Evolutionary conservation across 2,888 invertebrate species (phyloP), one percentile per base, ranked within the genome.

Genomic region (Ariolimax columbianus): DNA sequence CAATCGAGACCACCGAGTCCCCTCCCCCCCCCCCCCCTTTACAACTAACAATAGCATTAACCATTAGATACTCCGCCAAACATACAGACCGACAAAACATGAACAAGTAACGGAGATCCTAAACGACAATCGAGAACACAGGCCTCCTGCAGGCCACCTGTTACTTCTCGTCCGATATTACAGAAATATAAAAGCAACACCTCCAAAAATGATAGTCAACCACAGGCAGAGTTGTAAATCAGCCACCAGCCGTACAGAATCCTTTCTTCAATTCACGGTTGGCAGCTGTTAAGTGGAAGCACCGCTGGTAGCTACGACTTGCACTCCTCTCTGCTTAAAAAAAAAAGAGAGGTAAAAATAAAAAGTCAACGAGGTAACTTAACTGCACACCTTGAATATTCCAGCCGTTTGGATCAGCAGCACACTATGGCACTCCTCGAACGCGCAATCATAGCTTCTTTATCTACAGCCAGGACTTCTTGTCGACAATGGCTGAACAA

Each of bases 341-440:
- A n/a, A n/a, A n/a, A n/a, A n/a, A n/a, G n/a, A n/a, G n/a, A n/a
- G n/a, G n/a, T n/a, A n/a, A n/a, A n/a, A n/a, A 55, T 23, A 55
- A 17, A 63, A 63, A 1, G 63, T 30, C 63, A 23, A 30, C 11
- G 23, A 33, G 14, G 66, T 33, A 33, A 66, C 38, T 14, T 38
- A 30, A 23, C 38, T 38, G 43, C 33, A 43, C 36, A 66, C 66
- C 17, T 26, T 26, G 40, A 30, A n/a, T 17, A 43, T 14, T 17
- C 23, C 9, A 2, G 9, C 63, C 2, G n/a, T 63, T 63, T 63
- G 63, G n/a, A 63, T 55, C 51, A 63, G n/a, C 63, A 63, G 63
- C 63, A 63, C 63, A n/a, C 63, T 63, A 63, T 26, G 63, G 63
- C 63, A 63, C 30, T 63, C 30, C 63, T 63, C 63, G 63, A 63